Evolutionary conservation across 2,797 vertebrate genomes (phyloP).

Genomic region (Lophius americanus): DNA sequence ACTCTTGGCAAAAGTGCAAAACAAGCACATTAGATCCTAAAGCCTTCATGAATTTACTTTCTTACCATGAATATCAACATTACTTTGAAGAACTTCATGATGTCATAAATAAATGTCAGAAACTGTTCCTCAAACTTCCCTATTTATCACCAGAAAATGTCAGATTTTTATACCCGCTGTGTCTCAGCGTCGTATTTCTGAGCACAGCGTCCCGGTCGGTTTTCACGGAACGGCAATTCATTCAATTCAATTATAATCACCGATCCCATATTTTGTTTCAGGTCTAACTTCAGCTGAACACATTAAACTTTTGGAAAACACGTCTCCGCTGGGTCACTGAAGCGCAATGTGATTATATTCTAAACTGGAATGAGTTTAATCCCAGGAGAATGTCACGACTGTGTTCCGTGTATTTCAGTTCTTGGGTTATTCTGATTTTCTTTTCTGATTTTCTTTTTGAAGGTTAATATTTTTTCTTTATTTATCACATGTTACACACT

Average conservation of each 20-base stretch:
- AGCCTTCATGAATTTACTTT: too few species aligned
- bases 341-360: slow-evolving; percentile 72
- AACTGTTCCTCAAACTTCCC: not conserved
- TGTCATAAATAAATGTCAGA: not conserved
- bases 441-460: too few species aligned
- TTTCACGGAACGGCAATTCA: slow-evolving; percentile 23
- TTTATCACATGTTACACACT: too few species aligned
- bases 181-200: slow-evolving; percentile 15
- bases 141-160: not conserved
- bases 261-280: slow-evolving; percentile 12
- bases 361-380: slow-evolving; percentile 74
- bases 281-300: slow-evolving; percentile 26
- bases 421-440: too few species aligned
- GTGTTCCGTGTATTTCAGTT: too few species aligned
- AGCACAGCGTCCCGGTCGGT: not conserved
- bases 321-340: slow-evolving; percentile 65
- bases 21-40: too few species aligned
- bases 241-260: slow-evolving; percentile 13
- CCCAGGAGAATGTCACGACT: slow-evolving; percentile 30
- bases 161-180: slow-evolving; percentile 3
- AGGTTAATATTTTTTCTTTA: too few species aligned
- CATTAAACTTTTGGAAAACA: slow-evolving; percentile 28
- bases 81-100: too few species aligned
- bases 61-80: too few species aligned
- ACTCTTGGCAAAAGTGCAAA: too few species aligned